phyloP scores from a whole-genome alignment of 1,140 invertebrate genomes.

The Hesperophylax magnus region DNA sequence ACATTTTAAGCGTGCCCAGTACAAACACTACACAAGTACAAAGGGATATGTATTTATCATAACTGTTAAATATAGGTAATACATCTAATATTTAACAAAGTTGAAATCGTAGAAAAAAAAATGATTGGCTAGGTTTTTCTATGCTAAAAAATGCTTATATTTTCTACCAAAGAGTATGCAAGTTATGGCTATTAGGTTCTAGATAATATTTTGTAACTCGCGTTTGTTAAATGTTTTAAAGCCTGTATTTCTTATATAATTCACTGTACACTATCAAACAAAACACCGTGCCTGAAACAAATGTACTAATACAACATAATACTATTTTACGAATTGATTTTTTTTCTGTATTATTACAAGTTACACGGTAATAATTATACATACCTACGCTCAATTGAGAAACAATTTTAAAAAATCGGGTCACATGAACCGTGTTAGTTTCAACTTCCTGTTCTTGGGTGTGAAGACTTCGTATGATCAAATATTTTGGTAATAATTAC shows the following conservation, averaged over 20 bases:
- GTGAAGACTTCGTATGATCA: constrained; percentile 38
- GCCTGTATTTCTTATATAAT: neutral
- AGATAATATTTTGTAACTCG: too few relatives aligned
- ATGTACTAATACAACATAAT: neutral
- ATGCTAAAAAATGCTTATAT: too few relatives aligned
- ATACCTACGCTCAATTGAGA: neutral
- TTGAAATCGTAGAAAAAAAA: too few relatives aligned
- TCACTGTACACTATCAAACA: constrained; percentile 25
- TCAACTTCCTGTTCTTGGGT: too few relatives aligned
- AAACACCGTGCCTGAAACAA: constrained; percentile 7
- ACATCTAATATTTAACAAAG: too few relatives aligned
- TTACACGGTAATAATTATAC: neutral
- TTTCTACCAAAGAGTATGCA: too few relatives aligned
- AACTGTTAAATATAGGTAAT: too few relatives aligned
- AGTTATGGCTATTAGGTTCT: too few relatives aligned
- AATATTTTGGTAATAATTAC: neutral
- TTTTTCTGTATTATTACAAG: neutral
- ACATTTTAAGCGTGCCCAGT: constrained; percentile 45
- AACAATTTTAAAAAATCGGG: constrained; percentile 10
- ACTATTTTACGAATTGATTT: neutral
- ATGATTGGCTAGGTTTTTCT: too few relatives aligned
- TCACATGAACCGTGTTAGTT: neutral
- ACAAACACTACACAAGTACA: neutral
- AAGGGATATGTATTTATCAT: too few relatives aligned
- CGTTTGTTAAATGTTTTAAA: too few relatives aligned